These are phyloP conservation scores for Plusia festucae DNA, from an alignment of 2,888 invertebrate species.

Conservation along the genomic window DNA sequence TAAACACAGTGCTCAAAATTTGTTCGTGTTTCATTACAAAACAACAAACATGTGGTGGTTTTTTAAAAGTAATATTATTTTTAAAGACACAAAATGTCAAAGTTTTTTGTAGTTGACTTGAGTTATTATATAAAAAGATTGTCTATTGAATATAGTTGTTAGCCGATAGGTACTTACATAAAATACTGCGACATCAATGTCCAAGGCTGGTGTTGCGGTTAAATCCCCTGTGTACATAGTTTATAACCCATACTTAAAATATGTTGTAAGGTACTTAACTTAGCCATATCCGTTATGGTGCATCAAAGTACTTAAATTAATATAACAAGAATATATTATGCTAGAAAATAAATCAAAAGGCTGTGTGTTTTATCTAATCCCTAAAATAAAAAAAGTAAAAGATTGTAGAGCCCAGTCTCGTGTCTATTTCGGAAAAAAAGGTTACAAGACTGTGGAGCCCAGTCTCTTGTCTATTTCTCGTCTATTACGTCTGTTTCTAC, in stretches of 20 bases:
- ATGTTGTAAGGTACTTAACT: constrained; percentile 52
- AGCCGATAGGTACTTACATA: constrained; percentile 37
- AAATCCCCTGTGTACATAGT: constrained; percentile 43
- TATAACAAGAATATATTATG: no score
- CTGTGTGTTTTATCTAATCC: no score
- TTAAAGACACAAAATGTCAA: neutral
- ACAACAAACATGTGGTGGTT: neutral
- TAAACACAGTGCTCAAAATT: constrained; percentile 13
- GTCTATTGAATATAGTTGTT: constrained; percentile 46
- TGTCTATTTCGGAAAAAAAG: neutral
- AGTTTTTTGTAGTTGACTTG: constrained; percentile 18
- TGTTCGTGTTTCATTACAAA: constrained; percentile 8
- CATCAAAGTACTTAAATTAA: constrained; percentile 31
- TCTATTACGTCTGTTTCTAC: no score
- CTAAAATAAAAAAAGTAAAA: no score
- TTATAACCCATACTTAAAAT: constrained; percentile 46
- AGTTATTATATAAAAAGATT: constrained; percentile 35
- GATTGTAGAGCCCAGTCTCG: no score
- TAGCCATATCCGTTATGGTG: constrained; percentile 45
- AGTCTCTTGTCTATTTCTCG: neutral
- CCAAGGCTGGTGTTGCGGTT: constrained; percentile 45
- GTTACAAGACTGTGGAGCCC: no score
- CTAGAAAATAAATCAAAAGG: constrained; percentile 35
- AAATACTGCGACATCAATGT: constrained; percentile 52
- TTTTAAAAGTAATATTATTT: neutral